Percentiles rank a stretch among this genome's conserved stretches.
phyloP scores from a whole-genome alignment of 2,888 invertebrate species.

The Drosophila mayaguana region DNA sequence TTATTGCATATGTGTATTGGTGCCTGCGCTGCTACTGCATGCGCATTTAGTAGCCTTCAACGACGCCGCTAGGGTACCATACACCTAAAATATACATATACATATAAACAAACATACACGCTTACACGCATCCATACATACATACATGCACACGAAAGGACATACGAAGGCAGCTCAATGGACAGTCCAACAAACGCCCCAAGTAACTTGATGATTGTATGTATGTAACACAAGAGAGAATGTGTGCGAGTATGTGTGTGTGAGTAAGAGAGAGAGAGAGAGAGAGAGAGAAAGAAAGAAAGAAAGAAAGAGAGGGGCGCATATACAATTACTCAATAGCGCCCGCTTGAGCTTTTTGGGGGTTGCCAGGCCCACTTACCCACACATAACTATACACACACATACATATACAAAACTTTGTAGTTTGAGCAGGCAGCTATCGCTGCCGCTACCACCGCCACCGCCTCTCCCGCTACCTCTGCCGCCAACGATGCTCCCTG shows the following conservation, averaged over 20 bases:
- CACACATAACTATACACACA: slow-evolving; percentile 51
- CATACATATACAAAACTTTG: slow-evolving; percentile 43
- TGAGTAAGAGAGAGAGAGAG: slow-evolving; percentile 19
- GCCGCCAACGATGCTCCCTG: slow-evolving; percentile 29
- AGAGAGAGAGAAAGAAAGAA: slow-evolving; percentile 21
- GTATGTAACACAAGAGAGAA: slow-evolving; percentile 44
- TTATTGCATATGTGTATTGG: slow-evolving; percentile 67
- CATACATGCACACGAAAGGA: slow-evolving; percentile 57
- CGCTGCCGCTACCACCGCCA: not conserved
- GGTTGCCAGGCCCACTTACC: slow-evolving; percentile 64
- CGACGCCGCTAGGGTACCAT: slow-evolving; percentile 63
- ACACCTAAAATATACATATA: slow-evolving; percentile 27
- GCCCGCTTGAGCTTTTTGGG: slow-evolving; percentile 74
- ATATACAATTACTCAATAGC: slow-evolving; percentile 79
- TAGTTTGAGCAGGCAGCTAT: slow-evolving; percentile 59
- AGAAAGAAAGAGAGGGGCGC: slow-evolving; percentile 23
- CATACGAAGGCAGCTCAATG: slow-evolving; percentile 71
- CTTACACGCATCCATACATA: slow-evolving; percentile 21
- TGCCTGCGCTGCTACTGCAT: slow-evolving; percentile 67
- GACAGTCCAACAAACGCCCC: slow-evolving; percentile 71
- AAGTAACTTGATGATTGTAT: slow-evolving; percentile 77
- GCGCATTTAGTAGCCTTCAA: slow-evolving; percentile 81
- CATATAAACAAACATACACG: slow-evolving; percentile 32
- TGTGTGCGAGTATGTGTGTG: not conserved
- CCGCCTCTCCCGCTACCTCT: slow-evolving; percentile 14